These are phyloP conservation scores for Malurus alboscapulatus DNA, from an alignment of 2,113 vertebrate species.

Conservation along the genomic window DNA sequence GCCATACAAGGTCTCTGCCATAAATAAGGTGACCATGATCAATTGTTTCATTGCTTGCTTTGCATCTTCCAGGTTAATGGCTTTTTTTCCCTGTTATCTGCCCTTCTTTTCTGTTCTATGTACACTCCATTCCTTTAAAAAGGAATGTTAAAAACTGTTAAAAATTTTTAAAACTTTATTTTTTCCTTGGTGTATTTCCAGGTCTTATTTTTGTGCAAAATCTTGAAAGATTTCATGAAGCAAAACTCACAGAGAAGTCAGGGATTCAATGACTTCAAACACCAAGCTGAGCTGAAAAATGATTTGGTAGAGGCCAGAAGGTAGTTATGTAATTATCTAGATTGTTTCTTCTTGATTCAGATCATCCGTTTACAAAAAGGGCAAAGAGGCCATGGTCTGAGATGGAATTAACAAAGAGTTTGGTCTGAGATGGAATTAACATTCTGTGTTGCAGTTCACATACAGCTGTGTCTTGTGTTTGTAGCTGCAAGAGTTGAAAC, in stretches of 20 bases:
- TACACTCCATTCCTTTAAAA: neutral
- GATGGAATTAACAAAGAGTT: neutral
- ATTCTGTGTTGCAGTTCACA: neutral
- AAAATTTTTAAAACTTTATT: neutral
- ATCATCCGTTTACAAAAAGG: neutral
- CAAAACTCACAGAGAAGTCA: neutral
- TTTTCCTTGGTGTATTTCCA: neutral
- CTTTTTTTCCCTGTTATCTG: neutral
- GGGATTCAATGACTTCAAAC: neutral
- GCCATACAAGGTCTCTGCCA: neutral
- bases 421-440: neutral
- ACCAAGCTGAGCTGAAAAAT: neutral
- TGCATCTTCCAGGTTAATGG: neutral
- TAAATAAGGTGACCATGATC: neutral
- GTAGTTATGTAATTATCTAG: neutral
- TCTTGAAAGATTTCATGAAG: neutral
- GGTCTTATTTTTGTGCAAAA: neutral
- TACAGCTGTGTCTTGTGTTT: neutral
- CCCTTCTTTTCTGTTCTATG: neutral
- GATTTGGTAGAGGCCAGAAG: neutral
- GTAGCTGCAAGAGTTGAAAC: neutral
- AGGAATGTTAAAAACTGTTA: no score
- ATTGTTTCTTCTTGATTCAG: neutral
- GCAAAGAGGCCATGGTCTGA: neutral
- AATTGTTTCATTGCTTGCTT: neutral